Percentiles rank a stretch among this genome's conserved stretches.
Evolutionary conservation across 2,888 invertebrate species (phyloP).

Genomic region (Coleophora flavipennella): DNA sequence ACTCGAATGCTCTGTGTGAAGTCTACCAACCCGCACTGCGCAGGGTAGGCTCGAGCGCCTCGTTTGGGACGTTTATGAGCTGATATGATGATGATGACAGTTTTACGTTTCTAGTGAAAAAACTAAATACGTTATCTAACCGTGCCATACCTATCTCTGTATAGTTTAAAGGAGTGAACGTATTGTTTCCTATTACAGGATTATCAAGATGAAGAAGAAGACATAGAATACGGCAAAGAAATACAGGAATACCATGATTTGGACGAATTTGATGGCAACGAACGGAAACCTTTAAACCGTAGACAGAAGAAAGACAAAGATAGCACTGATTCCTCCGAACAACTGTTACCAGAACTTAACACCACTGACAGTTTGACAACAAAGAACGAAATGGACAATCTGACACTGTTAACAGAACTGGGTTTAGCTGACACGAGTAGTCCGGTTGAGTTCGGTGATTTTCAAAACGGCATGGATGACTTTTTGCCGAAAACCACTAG

Average conservation of each 20-base stretch:
- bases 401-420: constrained; percentile 68
- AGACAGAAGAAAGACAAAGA: constrained; percentile 47
- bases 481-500: constrained; percentile 32
- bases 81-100: no score
- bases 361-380: constrained; percentile 19
- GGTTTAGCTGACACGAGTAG: constrained; percentile 67
- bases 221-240: constrained; percentile 63
- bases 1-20: no score
- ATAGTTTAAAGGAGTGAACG: no score
- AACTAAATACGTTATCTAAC: no score
- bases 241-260: constrained; percentile 61
- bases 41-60: no score
- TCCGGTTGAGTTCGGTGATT: constrained; percentile 54
- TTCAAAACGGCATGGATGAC: constrained; percentile 54
- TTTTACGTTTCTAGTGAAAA: no score
- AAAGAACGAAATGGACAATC: constrained; percentile 39
- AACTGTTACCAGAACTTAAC: constrained; percentile 48
- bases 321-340: constrained; percentile 43
- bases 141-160: no score
- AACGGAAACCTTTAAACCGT: constrained; percentile 45
- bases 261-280: constrained; percentile 49
- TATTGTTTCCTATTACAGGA: constrained; percentile 31
- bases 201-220: constrained; percentile 70
- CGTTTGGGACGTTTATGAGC: no score
- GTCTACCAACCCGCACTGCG: no score